Conservation (phyloP, 2,888 invertebrate species). For the Thymelicus acteon region DNA sequence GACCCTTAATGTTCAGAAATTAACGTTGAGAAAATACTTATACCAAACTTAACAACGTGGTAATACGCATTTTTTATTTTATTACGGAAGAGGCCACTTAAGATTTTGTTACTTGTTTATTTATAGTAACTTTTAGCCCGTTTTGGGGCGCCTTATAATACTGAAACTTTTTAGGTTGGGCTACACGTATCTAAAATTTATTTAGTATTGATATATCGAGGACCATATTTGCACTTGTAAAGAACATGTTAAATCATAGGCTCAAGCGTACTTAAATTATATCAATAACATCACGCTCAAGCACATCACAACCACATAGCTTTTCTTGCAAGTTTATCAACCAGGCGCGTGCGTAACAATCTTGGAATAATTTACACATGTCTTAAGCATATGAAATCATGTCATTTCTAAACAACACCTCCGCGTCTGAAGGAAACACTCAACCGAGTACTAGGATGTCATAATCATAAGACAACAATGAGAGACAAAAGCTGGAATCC, state of each 20-base stretch:
- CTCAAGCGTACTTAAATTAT: too few species aligned
- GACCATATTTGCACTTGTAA: too few species aligned
- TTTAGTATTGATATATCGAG: too few species aligned
- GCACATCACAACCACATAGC: too few species aligned
- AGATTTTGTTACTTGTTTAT: neutral
- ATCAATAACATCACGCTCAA: too few species aligned
- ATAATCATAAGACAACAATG: constrained; percentile 12
- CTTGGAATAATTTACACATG: neutral
- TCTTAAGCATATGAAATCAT: neutral
- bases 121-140: too few species aligned
- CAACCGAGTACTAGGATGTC: constrained; percentile 1
- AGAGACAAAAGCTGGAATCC: constrained; percentile 17
- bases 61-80: neutral
- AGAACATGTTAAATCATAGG: too few species aligned
- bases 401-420: constrained; percentile 8
- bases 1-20: neutral
- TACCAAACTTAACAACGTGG: neutral
- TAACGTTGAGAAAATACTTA: constrained; percentile 7
- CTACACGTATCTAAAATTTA: too few species aligned
- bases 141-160: too few species aligned
- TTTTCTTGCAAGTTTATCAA: too few species aligned
- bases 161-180: too few species aligned
- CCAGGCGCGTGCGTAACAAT: too few species aligned
- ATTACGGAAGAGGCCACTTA: neutral
- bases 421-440: constrained; percentile 3